A percentile compares a stretch with the other conserved stretches of the same genome.
Conservation (phyloP, 1,140 invertebrate species). For the Drosophila virilis region DNA sequence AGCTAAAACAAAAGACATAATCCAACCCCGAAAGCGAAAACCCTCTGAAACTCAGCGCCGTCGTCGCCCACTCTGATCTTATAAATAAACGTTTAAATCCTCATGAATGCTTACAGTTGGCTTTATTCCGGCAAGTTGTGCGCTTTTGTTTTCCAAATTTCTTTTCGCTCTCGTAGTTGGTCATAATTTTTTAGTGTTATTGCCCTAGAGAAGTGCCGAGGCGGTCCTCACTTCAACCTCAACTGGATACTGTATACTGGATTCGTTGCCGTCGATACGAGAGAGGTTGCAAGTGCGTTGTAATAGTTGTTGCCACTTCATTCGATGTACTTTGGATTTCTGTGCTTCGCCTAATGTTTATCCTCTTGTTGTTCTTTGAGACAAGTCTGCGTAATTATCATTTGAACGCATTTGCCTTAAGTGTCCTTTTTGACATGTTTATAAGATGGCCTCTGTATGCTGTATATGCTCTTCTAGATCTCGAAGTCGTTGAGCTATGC, state of each 20-base stretch:
- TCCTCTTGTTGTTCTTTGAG: slow-evolving; percentile 45
- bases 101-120: slow-evolving; percentile 82
- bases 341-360: slow-evolving; percentile 44
- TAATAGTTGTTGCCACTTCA: slow-evolving; percentile 82
- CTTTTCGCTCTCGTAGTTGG: slow-evolving; percentile 51
- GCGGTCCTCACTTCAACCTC: slow-evolving; percentile 38
- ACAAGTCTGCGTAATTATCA: slow-evolving; percentile 68
- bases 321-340: slow-evolving; percentile 44
- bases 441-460: slow-evolving; percentile 64
- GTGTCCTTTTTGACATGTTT: slow-evolving; percentile 82
- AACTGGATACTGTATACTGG: slow-evolving; percentile 40
- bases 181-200: slow-evolving; percentile 83
- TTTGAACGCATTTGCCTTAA: slow-evolving; percentile 78
- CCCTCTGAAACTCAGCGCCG: background rate
- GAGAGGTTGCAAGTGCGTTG: slow-evolving; percentile 63
- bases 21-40: slow-evolving; percentile 3
- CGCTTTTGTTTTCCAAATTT: slow-evolving; percentile 77
- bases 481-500: slow-evolving; percentile 36
- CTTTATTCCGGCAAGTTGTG: slow-evolving; percentile 66
- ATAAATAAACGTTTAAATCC: slow-evolving; percentile 82
- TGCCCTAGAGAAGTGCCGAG: slow-evolving; percentile 59
- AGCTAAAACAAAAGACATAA: slow-evolving; percentile 29
- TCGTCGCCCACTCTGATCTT: slow-evolving; percentile 31
- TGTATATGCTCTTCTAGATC: slow-evolving; percentile 47
- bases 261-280: slow-evolving; percentile 52